Conservation (phyloP, 1,140 invertebrate species). For the Paramacrobiotus metropolitanus region DNA sequence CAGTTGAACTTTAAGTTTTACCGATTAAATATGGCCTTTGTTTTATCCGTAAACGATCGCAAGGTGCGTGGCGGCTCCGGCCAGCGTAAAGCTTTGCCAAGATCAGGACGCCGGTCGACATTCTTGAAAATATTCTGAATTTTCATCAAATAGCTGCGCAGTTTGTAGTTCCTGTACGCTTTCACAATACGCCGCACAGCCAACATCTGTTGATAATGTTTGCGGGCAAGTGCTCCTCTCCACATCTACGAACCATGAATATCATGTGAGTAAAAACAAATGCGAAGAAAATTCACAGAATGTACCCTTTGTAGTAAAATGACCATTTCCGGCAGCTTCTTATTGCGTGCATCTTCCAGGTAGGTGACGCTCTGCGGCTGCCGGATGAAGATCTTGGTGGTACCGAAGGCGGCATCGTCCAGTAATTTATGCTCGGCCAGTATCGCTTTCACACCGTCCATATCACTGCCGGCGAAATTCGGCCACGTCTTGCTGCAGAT, state of each 20-base stretch:
- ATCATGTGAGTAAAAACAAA: neutral
- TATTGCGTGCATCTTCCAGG: constrained; percentile 52
- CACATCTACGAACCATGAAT: constrained; percentile 34
- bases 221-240: constrained; percentile 52
- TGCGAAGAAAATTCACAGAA: neutral
- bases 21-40: constrained; percentile 22
- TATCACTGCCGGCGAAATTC: constrained; percentile 50
- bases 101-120: constrained; percentile 32
- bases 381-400: constrained; percentile 81
- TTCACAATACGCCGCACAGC: constrained; percentile 55
- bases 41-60: constrained; percentile 25
- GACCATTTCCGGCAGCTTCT: constrained; percentile 64
- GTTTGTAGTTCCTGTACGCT: constrained; percentile 60
- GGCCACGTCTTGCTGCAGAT: constrained; percentile 81
- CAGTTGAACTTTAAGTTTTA: too few relatives aligned
- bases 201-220: constrained; percentile 53
- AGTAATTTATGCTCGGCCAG: constrained; percentile 49
- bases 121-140: constrained; percentile 38
- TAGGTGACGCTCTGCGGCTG: constrained; percentile 65
- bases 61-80: constrained; percentile 45
- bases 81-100: constrained; percentile 55
- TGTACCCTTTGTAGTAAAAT: constrained; percentile 67
- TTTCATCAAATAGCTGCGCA: constrained; percentile 46
- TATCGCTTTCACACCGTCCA: constrained; percentile 57
- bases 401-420: constrained; percentile 70